phyloP scores from a whole-genome alignment of 2,797 vertebrate species.

The Manis pentadactyla region DNA sequence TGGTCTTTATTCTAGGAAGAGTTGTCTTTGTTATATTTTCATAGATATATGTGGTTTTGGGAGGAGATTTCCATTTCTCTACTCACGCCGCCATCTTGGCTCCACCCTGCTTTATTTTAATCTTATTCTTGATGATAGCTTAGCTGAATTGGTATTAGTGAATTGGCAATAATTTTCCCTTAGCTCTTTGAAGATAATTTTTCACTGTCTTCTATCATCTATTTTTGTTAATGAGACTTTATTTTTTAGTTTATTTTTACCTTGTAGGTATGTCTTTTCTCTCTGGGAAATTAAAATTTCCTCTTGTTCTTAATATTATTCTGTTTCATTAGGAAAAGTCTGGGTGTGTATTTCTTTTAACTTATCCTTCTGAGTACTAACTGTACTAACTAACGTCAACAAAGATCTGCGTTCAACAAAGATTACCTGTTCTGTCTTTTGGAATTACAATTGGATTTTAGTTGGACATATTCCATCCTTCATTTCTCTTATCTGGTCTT shows the following conservation, averaged over 20 bases:
- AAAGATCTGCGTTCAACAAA: neutral
- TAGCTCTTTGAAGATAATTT: neutral
- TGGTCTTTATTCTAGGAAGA: too few species aligned
- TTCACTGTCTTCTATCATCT: neutral
- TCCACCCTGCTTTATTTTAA: slow-evolving; percentile 11
- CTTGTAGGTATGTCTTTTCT: neutral
- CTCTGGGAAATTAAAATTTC: neutral
- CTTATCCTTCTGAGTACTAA: neutral
- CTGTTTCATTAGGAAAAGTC: neutral
- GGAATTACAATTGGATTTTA: neutral
- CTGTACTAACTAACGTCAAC: too few species aligned
- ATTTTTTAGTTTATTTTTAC: neutral
- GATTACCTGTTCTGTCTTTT: neutral
- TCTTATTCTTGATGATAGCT: neutral
- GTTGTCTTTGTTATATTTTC: too few species aligned
- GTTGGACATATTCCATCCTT: neutral
- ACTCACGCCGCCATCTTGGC: too few species aligned
- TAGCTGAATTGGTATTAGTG: neutral
- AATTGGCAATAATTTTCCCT: neutral
- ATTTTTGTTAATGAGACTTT: neutral
- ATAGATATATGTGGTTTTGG: too few species aligned
- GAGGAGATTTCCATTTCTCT: too few species aligned
- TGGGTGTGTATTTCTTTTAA: neutral
- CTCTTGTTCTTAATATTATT: neutral
- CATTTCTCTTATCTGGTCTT: neutral